Percentiles rank a stretch among this genome's conserved stretches.
These are phyloP conservation scores for Stigmatopora nigra DNA, from an alignment of 2,113 vertebrate species.

Conservation along the genomic window DNA sequence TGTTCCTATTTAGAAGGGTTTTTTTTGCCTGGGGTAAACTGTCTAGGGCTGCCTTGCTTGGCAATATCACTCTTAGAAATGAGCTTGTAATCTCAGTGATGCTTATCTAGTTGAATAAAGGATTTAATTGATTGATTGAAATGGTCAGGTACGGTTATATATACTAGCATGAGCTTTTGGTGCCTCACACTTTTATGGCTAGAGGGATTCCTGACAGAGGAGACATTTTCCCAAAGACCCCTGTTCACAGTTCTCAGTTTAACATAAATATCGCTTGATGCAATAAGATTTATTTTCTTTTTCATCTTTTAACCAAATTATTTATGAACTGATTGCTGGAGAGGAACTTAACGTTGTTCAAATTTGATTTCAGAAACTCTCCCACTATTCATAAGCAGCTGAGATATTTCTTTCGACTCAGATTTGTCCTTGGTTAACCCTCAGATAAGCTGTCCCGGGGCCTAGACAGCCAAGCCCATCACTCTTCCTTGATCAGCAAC, in stretches of 20 bases:
- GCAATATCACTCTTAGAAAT: too few relatives aligned
- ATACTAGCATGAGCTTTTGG: neutral
- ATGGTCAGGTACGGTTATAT: neutral
- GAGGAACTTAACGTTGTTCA: neutral
- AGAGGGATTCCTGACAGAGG: neutral
- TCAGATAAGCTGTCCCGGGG: neutral
- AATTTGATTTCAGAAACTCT: neutral
- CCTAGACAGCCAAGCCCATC: neutral
- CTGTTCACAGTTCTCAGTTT: neutral
- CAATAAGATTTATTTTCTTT: neutral
- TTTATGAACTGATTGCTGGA: neutral
- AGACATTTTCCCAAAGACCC: neutral
- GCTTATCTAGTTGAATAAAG: too few relatives aligned
- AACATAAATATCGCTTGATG: neutral
- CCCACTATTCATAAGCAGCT: neutral
- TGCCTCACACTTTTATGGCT: neutral
- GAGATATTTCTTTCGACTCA: neutral
- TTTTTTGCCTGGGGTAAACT: too few relatives aligned
- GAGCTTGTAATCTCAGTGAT: too few relatives aligned
- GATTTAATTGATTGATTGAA: neutral
- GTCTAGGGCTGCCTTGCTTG: too few relatives aligned
- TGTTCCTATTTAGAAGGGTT: too few relatives aligned
- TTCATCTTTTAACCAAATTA: neutral
- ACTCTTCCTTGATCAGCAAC: neutral
- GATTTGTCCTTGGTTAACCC: conserved; percentile 1